Evolutionary conservation across 2,888 invertebrate species (phyloP).

Genomic region (Drosophila anomalata): DNA sequence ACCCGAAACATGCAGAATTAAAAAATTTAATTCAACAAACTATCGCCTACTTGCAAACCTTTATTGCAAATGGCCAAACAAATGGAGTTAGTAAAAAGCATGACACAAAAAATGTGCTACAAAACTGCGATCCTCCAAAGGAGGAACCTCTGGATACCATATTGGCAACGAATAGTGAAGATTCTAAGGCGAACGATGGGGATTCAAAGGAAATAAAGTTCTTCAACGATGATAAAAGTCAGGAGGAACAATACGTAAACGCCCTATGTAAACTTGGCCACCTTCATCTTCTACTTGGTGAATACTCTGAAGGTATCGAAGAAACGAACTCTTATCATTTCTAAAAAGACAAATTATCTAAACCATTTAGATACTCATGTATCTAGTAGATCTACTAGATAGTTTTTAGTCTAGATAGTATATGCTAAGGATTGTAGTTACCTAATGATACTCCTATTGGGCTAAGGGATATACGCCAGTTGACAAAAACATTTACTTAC

Average conservation of each 20-base stretch:
- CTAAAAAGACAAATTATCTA: background rate
- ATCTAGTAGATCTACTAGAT: background rate
- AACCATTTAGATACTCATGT: background rate
- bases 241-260: constrained; percentile 85
- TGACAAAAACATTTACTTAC: no score
- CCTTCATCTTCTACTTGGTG: constrained; percentile 95
- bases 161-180: constrained; percentile 12
- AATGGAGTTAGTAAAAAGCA: constrained; percentile 81
- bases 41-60: constrained; percentile 92
- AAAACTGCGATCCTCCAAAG: constrained; percentile 33
- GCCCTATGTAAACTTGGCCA: constrained; percentile 98
- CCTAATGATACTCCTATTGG: background rate
- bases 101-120: constrained; percentile 85
- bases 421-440: background rate
- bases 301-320: constrained; percentile 94
- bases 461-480: background rate
- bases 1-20: constrained; percentile 92
- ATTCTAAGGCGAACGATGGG: constrained; percentile 24
- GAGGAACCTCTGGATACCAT: constrained; percentile 33
- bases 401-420: background rate
- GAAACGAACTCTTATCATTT: background rate
- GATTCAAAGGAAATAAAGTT: constrained; percentile 21
- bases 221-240: constrained; percentile 4
- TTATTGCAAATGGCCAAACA: constrained; percentile 87
- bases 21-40: constrained; percentile 93